Evolutionary conservation across 2,113 vertebrate genomes (phyloP), one percentile per base, ranked within the genome.

Genomic region (Cariama cristata): DNA sequence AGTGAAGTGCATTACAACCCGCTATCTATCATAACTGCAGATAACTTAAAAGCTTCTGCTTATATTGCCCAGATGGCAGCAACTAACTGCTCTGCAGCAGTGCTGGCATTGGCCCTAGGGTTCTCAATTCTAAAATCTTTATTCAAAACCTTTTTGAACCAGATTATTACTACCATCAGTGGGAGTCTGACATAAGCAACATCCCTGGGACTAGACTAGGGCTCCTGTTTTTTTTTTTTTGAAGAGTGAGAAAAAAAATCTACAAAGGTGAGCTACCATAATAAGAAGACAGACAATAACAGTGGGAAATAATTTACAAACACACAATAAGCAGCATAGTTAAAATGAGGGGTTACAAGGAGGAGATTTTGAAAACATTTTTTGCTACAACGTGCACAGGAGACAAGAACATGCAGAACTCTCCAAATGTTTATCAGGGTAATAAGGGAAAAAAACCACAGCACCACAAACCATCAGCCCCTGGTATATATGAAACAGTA

Each of bases 381-480:
- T 90, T 55, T 90, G 71, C 62, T 92, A 58, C 8, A 42, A 24
- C 1, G 11, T 71, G 24, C 86, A 55, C 47, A 52, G 76, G 49
- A 83, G 55, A 62, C 11, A 63, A 80, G 52, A 83, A 67, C 75
- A 93, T 92, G 72, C 94, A 95, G 44, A 93, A 72, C 22, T 23
- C 26, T 22, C 35, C 88, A 49, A 79, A 26, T 71, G 44, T 42
- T 82, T 47, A 84, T n/a, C n/a, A 79, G 23, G 38, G 60, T 14
- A 75, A 82, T 2, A 75, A 38, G 38, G 9, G 35, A 56, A 79
- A 77, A 45, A 66, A 35, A 60, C 14, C 60, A 38, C 40, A 63
- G 63, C 52, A 80, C 66, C 63, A 82, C 47, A 93, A 38, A 75
- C 21, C 52, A 71, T 42, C 20, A 88, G 55, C 42, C 84, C 69